Conservation (phyloP, 2,113 vertebrate genomes). For the Caracal caracal region DNA sequence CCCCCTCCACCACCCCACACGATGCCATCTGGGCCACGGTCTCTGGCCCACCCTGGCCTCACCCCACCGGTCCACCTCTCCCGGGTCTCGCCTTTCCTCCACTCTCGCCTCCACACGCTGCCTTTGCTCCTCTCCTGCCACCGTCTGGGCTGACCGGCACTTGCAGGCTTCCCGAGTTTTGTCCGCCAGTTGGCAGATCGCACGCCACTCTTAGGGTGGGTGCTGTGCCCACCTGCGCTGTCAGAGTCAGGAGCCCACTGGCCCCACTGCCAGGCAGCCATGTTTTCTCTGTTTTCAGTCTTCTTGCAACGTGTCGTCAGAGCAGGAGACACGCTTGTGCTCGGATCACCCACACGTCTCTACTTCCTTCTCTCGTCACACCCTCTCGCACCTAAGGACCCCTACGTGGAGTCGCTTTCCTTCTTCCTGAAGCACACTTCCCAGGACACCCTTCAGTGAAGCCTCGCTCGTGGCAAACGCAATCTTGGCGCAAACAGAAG, state of each 20-base stretch:
- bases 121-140: neutral
- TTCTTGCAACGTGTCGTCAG: neutral
- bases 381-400: neutral
- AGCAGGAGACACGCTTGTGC: neutral
- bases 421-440: neutral
- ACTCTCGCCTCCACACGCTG: neutral
- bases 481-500: neutral
- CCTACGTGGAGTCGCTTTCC: neutral
- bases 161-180: neutral
- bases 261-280: neutral
- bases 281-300: rapidly evolving
- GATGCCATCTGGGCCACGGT: neutral
- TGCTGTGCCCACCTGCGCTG: neutral
- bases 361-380: neutral
- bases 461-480: neutral
- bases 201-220: neutral
- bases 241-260: neutral
- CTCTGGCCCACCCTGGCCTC: neutral
- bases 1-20: too few species aligned
- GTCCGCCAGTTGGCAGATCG: neutral
- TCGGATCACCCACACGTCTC: neutral
- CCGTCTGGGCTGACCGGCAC: neutral
- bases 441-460: neutral
- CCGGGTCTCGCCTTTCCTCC: rapidly evolving
- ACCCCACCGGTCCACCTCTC: neutral